phyloP scores from a whole-genome alignment of 2,113 vertebrate genomes.

The Halichoeres trimaculatus region DNA sequence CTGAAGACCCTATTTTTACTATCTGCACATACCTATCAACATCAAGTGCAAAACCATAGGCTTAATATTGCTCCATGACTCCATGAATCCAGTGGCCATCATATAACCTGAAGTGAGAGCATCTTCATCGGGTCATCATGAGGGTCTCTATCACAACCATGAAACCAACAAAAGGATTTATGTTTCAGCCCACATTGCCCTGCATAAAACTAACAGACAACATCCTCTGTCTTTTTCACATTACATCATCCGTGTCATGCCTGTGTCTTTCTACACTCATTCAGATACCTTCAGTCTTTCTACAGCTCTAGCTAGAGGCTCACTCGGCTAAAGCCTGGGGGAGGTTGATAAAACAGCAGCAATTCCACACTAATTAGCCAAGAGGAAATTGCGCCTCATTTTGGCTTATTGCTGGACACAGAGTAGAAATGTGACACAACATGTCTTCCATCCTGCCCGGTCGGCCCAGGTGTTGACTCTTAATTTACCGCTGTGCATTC shows the following conservation, averaged over 20 bases:
- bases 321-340: conserved; percentile 40
- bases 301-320: conserved; percentile 29
- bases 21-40: background rate
- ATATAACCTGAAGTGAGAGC: background rate
- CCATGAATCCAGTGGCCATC: background rate
- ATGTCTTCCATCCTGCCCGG: conserved; percentile 61
- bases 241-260: conserved; percentile 11
- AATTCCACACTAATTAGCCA: conserved; percentile 79
- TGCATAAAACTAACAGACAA: conserved; percentile 6
- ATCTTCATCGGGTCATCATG: background rate
- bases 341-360: conserved; percentile 71
- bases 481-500: background rate
- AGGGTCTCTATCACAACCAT: conserved; percentile 2
- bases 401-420: conserved; percentile 78
- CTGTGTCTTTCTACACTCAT: conserved; percentile 32
- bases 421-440: conserved; percentile 66
- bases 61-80: background rate
- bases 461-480: conserved; percentile 70
- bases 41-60: background rate
- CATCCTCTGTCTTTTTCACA: conserved; percentile 28
- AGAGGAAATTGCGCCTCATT: conserved; percentile 84
- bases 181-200: conserved; percentile 18
- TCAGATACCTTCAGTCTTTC: conserved; percentile 52
- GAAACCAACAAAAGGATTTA: conserved; percentile 1
- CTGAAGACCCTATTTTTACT: no score